Conservation (phyloP, 1,140 invertebrate genomes). For the Scaptodrosophila lebanonensis region DNA sequence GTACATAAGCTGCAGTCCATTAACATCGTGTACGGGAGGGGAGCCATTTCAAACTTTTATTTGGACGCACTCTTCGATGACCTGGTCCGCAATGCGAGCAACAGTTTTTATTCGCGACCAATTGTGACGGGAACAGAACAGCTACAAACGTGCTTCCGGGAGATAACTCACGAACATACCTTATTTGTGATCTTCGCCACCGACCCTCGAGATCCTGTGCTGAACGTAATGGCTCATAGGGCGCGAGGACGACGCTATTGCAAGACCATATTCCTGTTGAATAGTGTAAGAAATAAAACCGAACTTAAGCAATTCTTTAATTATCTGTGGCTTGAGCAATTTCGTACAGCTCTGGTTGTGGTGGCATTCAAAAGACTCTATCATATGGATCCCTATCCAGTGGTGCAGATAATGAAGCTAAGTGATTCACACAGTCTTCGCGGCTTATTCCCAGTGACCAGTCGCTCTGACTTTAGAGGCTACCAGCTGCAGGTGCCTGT, state of each 20-base stretch:
- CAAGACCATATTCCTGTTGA: conserved; percentile 34
- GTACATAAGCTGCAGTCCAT: conserved; percentile 23
- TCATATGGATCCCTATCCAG: conserved; percentile 57
- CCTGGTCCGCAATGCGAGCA: conserved; percentile 12
- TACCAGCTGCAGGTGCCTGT: conserved; percentile 46
- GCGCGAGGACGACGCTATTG: conserved; percentile 38
- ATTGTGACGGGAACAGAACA: conserved; percentile 30
- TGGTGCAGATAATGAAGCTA: conserved; percentile 23
- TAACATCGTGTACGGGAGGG: conserved; percentile 30
- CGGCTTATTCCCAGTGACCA: conserved; percentile 25
- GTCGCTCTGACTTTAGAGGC: conserved; percentile 27
- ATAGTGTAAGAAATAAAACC: not conserved
- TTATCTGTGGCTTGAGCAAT: conserved; percentile 38
- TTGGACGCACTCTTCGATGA: conserved; percentile 23
- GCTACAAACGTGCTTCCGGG: conserved; percentile 1
- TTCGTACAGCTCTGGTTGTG: conserved; percentile 45
- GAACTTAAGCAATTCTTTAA: conserved; percentile 26
- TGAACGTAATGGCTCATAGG: conserved; percentile 23
- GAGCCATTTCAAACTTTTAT: conserved; percentile 7
- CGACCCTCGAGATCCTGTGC: conserved; percentile 29
- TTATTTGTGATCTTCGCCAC: conserved; percentile 47
- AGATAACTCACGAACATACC: conserved; percentile 15
- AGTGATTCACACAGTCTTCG: conserved; percentile 1
- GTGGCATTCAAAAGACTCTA: conserved; percentile 30
- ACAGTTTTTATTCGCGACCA: conserved; percentile 35